These are phyloP conservation scores for Orthosia cruda DNA, from an alignment of 2,888 invertebrate genomes.

Conservation along the genomic window DNA sequence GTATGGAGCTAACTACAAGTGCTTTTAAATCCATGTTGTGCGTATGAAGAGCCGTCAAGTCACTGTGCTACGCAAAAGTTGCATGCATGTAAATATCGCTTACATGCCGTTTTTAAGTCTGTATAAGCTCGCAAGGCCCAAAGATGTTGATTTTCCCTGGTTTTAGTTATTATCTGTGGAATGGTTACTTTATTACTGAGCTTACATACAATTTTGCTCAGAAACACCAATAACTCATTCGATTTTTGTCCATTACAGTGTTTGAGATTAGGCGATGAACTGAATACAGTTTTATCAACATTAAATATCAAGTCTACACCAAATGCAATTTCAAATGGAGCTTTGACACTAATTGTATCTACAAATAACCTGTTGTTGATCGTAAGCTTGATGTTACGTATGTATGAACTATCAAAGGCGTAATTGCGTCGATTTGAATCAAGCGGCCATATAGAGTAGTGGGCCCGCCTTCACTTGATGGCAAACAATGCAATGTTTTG, in stretches of 20 bases:
- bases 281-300: conserved; percentile 31
- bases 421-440: conserved; percentile 63
- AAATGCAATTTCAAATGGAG: conserved; percentile 36
- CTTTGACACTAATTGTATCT: conserved; percentile 50
- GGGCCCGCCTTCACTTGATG: conserved; percentile 61
- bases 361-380: conserved; percentile 50
- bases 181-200: background rate
- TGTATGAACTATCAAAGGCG: conserved; percentile 54
- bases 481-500: conserved; percentile 71
- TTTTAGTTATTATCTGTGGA: background rate
- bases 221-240: background rate
- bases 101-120: background rate
- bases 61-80: background rate
- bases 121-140: background rate
- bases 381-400: conserved; percentile 38
- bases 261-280: conserved; percentile 1
- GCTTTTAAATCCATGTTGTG: conserved; percentile 14
- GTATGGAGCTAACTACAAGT: conserved; percentile 4
- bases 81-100: conserved; percentile 6
- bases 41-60: conserved; percentile 9
- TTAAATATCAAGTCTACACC: conserved; percentile 15
- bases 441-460: conserved; percentile 66
- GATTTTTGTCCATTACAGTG: background rate
- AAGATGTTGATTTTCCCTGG: background rate
- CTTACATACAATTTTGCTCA: background rate